A percentile compares a stretch with the other conserved stretches of the same genome.
phyloP scores from a whole-genome alignment of 2,797 vertebrate genomes.

The Alfaro cultratus region DNA sequence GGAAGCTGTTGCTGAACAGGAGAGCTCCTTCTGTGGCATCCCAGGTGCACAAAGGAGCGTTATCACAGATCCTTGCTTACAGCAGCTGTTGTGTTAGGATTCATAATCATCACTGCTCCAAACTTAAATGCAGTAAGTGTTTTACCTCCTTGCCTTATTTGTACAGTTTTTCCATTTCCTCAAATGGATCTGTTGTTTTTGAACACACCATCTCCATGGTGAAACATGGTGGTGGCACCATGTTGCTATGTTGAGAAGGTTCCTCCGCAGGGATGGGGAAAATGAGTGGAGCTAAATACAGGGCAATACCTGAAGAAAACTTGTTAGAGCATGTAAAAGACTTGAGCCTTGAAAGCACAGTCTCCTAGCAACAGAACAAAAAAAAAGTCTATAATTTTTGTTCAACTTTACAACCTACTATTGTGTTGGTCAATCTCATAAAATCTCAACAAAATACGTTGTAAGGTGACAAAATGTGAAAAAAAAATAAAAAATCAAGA shows the following conservation, averaged over 20 bases:
- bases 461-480: background rate
- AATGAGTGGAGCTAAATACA: too few relatives aligned
- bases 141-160: background rate
- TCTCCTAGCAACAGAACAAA: background rate
- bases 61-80: too few relatives aligned
- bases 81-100: background rate
- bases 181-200: background rate
- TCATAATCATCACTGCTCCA: background rate
- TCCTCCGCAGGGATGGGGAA: too few relatives aligned
- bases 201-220: background rate
- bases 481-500: background rate
- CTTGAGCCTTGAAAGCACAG: background rate
- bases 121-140: background rate
- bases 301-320: too few relatives aligned
- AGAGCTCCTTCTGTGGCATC: too few relatives aligned
- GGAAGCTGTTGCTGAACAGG: too few relatives aligned
- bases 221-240: too few relatives aligned
- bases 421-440: too few relatives aligned
- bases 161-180: background rate
- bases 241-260: too few relatives aligned
- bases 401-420: background rate
- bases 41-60: too few relatives aligned
- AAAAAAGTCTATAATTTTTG: background rate
- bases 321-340: background rate
- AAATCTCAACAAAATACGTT: too few relatives aligned